Percentiles rank a stretch among this genome's conserved stretches.
Evolutionary conservation across 2,888 invertebrate species (phyloP).

Genomic region (Philopedon plagiatum): DNA sequence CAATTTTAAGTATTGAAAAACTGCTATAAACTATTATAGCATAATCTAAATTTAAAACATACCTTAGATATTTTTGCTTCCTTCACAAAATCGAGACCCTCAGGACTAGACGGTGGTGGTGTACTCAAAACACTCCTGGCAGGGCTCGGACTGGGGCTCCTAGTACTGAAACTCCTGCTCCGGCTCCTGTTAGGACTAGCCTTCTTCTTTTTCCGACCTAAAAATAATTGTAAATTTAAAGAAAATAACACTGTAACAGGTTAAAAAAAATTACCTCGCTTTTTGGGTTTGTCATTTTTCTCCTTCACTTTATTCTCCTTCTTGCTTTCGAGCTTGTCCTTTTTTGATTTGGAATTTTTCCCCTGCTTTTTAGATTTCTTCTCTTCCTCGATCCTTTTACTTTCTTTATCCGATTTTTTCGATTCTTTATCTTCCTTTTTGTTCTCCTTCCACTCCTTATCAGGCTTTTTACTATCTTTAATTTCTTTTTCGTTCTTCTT

Average conservation of each 20-base stretch:
- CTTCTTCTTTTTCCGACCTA: conserved; percentile 54
- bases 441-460: conserved; percentile 31
- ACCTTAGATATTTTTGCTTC: conserved; percentile 47
- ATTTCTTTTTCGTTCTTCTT: conserved; percentile 12
- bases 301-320: conserved; percentile 53
- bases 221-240: neutral
- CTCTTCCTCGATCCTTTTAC: conserved; percentile 48
- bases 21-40: too few species aligned
- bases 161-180: conserved; percentile 51
- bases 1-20: too few species aligned
- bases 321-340: conserved; percentile 53
- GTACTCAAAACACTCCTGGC: conserved; percentile 61
- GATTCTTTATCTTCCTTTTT: conserved; percentile 1
- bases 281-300: conserved; percentile 54
- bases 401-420: conserved; percentile 60
- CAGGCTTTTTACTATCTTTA: conserved; percentile 32
- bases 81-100: conserved; percentile 57
- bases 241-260: neutral
- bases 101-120: conserved; percentile 65
- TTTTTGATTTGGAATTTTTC: conserved; percentile 60
- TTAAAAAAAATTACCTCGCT: conserved; percentile 45
- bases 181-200: conserved; percentile 49
- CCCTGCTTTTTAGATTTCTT: conserved; percentile 49
- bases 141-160: conserved; percentile 60
- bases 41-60: too few species aligned